Evolutionary conservation across 2,113 vertebrate genomes (phyloP).

Genomic region (Noturus placidus): DNA sequence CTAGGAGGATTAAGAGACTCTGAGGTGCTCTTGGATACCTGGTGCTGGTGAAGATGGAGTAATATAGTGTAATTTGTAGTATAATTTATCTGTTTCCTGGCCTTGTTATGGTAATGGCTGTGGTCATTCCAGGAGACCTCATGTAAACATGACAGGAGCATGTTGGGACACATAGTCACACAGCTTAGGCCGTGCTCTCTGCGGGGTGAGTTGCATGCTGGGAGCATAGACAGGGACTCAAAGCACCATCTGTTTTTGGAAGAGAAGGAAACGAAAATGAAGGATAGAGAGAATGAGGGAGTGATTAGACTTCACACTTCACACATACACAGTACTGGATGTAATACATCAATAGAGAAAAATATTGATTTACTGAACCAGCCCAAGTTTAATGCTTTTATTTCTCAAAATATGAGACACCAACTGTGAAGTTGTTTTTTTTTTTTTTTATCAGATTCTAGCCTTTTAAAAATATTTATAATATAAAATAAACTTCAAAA

Average conservation of each 20-base stretch:
- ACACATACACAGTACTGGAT: not conserved
- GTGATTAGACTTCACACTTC: not conserved
- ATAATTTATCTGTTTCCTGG: not conserved
- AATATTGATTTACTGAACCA: not conserved
- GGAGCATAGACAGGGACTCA: constrained; percentile 5
- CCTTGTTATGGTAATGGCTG: constrained; percentile 15
- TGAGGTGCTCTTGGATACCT: not conserved
- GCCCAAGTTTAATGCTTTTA: not conserved
- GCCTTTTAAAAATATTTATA: not conserved
- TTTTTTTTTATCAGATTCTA: not conserved
- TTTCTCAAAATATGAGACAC: not conserved
- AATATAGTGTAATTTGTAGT: not conserved
- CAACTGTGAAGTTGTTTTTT: not conserved
- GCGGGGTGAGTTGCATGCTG: not conserved
- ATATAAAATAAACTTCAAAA: not conserved
- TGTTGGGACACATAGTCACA: not conserved
- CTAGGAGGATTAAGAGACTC: not conserved
- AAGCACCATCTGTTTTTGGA: constrained; percentile 27
- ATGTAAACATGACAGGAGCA: constrained; percentile 26
- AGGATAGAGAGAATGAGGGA: not conserved
- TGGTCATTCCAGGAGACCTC: not conserved
- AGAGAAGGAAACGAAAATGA: not conserved
- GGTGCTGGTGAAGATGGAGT: not conserved
- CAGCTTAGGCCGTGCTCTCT: constrained; percentile 22
- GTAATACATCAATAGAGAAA: not conserved